Conservation (phyloP, 2,797 vertebrate species). For the Furcifer pardalis region DNA sequence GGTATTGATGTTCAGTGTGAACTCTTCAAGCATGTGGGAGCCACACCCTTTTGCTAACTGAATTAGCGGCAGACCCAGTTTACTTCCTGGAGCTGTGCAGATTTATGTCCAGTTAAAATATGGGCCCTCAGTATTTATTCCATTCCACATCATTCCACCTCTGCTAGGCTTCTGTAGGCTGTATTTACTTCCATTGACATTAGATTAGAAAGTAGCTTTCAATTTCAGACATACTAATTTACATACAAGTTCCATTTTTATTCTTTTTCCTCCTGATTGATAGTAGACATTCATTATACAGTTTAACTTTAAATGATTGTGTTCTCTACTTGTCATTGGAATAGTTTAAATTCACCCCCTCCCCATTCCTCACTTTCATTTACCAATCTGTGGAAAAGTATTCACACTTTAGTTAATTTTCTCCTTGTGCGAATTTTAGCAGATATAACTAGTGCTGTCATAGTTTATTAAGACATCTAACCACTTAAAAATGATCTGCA, state of each 20-base stretch:
- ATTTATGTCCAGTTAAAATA: neutral
- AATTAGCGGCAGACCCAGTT: neutral
- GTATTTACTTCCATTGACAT: slow-evolving; percentile 52
- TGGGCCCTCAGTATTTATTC: neutral
- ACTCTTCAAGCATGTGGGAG: slow-evolving; percentile 54
- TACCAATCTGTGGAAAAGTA: slow-evolving; percentile 33
- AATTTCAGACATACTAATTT: slow-evolving; percentile 58
- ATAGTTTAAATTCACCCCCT: slow-evolving; percentile 13
- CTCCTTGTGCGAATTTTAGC: slow-evolving; percentile 67
- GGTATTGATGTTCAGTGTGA: slow-evolving; percentile 59
- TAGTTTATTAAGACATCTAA: slow-evolving; percentile 43
- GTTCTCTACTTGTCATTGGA: slow-evolving; percentile 55
- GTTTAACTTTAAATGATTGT: slow-evolving; percentile 52
- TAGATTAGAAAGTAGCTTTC: slow-evolving; percentile 57
- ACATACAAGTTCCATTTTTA: slow-evolving; percentile 55
- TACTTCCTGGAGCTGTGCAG: neutral
- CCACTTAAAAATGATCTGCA: slow-evolving; percentile 38
- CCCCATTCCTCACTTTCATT: slow-evolving; percentile 14
- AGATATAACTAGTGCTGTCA: slow-evolving; percentile 44
- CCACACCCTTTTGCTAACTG: slow-evolving; percentile 13
- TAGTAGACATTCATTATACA: slow-evolving; percentile 51
- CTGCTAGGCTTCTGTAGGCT: neutral
- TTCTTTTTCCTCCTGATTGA: slow-evolving; percentile 54
- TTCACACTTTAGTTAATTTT: slow-evolving; percentile 50
- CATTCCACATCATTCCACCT: slow-evolving; percentile 43